Evolutionary conservation across 1,140 invertebrate genomes (phyloP), one percentile per base, ranked within the genome.

Genomic region (Hormaphis cornu): DNA sequence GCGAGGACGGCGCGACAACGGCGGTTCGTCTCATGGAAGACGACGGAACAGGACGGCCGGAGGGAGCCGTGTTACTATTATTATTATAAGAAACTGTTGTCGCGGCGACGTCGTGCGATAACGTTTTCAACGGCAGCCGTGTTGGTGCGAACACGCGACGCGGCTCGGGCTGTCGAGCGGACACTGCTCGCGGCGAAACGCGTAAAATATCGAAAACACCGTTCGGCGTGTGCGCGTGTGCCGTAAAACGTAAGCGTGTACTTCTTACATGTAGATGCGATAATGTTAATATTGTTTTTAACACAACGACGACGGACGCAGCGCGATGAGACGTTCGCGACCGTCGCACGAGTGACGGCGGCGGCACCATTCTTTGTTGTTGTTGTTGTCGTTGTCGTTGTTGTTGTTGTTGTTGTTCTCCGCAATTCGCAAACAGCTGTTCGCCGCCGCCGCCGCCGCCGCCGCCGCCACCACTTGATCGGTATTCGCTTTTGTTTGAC

Each of bases 381-480:
- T 63, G 24, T 63, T 44, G 14, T n/a, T 30, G 18, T 63, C 16
- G 14, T n/a, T 30, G 18, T 44, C 58, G 28, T 63, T 63, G 58
- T 63, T 63, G 58, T 63, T 63, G 24, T 63, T 44, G 14, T n/a
- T 30, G 18, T n/a, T n/a, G n/a, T n/a, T n/a, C n/a, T n/a, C n/a
- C n/a, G n/a, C n/a, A n/a, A n/a, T n/a, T n/a, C n/a, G 22, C n/a
- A 63, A 63, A 63, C 58, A 63, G 58, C 58, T 63, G 58, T 63
- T 63, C 40, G 26, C 24, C 40, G 22, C 40, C 58, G 58, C 58
- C 18, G n/a, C 58, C 3, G 58, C 28, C 24, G 26, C 2, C 24
- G 7, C 20, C 20, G 1, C 22, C 1, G 14, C 37, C 37, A n/a
- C 26, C 28, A 14, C 20, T 2, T 20, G 18, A n/a, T n/a, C 40